Evolutionary conservation across 2,888 invertebrate species (phyloP), one percentile per base, ranked within the genome.

Genomic region (Andrena trimmerana): DNA sequence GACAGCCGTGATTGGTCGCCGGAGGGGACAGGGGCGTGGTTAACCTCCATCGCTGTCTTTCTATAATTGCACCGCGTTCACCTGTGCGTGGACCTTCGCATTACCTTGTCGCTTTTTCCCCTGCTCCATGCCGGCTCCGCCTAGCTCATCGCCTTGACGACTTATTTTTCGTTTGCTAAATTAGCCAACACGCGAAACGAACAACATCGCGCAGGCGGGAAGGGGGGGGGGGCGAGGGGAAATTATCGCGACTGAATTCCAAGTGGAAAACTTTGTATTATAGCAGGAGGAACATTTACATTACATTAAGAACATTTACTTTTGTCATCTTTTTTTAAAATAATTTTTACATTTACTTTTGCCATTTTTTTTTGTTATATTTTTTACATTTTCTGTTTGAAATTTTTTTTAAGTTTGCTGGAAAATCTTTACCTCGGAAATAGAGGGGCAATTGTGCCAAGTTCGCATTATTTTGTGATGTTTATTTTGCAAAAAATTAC

Each of bases 1-100:
- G 93, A 93, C 93, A 93, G 85, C 88, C 75, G 66, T 75, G 91
- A 93, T 94, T 94, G 94, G 94, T 77, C 88, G 90, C 81, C 62
- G 81, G 77, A 87, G 91, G 91, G 91, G 94, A 93, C 93, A 93
- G 87, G 90, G 94, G 94, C 94, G 94, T 94, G 94, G 94, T 92
- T 89, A 91, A 87, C 91, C 93, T 92, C 93, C 94, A 93, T 94
- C 87, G 92, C 91, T 82, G 89, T 91, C 90, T 91, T 90, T 91
- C 88, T 86, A 91, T 92, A 92, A 92, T 92, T 92, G 88, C 80
- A 83, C 75, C 69, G 71, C 50, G 33, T 70, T 72, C 42, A 31
- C 76, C 50, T 68, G 33, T 50, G 57, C 52, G 50, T 20, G 62
- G 54, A 76, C 62, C 73, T 73, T 66, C 66, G 8, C 42, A 3